Evolutionary conservation across 1,140 invertebrate genomes (phyloP).

Genomic region (Drosophila ercepeae): DNA sequence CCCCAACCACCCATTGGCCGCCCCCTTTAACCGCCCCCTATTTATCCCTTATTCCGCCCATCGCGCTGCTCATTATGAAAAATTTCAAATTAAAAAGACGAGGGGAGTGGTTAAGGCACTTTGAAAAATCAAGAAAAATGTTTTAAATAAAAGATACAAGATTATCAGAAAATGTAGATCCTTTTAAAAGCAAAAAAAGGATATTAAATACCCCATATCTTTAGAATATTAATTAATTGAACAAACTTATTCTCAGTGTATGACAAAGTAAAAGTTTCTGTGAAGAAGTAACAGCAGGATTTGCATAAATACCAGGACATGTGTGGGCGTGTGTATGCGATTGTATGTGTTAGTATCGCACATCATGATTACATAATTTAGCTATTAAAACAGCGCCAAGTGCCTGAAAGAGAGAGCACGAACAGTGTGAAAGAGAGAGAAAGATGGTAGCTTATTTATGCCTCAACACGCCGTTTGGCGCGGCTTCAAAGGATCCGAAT

Average conservation of each 20-base stretch:
- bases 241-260: conserved; percentile 7
- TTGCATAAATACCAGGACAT: conserved; percentile 78
- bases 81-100: conserved; percentile 80
- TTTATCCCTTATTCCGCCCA: conserved; percentile 27
- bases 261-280: conserved; percentile 71
- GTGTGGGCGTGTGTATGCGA: conserved; percentile 27
- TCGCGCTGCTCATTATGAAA: conserved; percentile 76
- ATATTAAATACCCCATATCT: background rate
- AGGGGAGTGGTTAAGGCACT: conserved; percentile 36
- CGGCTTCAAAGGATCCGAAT: conserved; percentile 68
- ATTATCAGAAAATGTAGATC: no score
- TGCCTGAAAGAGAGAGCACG: conserved; percentile 21
- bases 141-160: no score
- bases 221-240: background rate
- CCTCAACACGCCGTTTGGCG: conserved; percentile 73
- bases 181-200: background rate
- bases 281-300: conserved; percentile 70
- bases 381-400: conserved; percentile 75
- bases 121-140: background rate
- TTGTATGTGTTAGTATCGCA: conserved; percentile 69
- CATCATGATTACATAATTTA: conserved; percentile 83
- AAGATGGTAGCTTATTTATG: conserved; percentile 70
- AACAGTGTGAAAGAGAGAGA: background rate
- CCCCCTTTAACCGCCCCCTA: conserved; percentile 1
- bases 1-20: conserved; percentile 1